Percentiles rank a stretch among this genome's conserved stretches.
These are phyloP conservation scores for Patiria pectinifera DNA, from an alignment of 53 echinoderm and acorn worm genomes.

Conservation along the genomic window DNA sequence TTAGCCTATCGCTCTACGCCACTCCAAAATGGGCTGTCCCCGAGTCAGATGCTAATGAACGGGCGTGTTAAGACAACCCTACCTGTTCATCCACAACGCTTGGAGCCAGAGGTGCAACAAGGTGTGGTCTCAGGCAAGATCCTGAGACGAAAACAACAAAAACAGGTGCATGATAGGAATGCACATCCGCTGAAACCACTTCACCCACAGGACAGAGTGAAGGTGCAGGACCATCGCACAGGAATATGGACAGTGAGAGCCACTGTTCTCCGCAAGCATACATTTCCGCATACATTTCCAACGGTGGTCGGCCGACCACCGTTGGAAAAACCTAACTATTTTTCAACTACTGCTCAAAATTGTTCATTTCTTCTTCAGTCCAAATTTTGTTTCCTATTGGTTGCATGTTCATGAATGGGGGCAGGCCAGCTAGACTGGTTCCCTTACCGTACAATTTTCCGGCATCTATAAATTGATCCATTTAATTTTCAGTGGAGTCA, in stretches of 20 bases:
- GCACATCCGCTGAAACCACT: slow-evolving; percentile 1
- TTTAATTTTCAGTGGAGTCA: too few species aligned
- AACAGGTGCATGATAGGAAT: slow-evolving; percentile 4
- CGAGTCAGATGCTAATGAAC: slow-evolving; percentile 19
- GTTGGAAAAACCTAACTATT: too few species aligned
- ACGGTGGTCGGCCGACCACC: too few species aligned
- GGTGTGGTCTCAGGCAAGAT: slow-evolving; percentile 3
- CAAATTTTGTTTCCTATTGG: too few species aligned
- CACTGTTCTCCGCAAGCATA: slow-evolving; percentile 19
- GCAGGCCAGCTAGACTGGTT: too few species aligned
- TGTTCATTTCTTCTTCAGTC: too few species aligned
- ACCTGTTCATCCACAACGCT: slow-evolving; percentile 15
- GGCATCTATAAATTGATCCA: too few species aligned
- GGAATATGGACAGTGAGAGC: slow-evolving; percentile 13
- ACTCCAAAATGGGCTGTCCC: slow-evolving; percentile 32
- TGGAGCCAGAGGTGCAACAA: slow-evolving; percentile 13
- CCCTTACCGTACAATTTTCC: too few species aligned
- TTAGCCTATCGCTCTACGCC: slow-evolving; percentile 33
- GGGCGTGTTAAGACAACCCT: not conserved
- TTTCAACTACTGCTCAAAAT: too few species aligned
- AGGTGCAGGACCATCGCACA: not conserved
- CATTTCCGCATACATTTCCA: too few species aligned
- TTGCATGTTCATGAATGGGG: too few species aligned
- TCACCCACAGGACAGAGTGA: slow-evolving; percentile 11
- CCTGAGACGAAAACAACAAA: not conserved